Evolutionary conservation across 2,113 vertebrate species (phyloP), one percentile per base, ranked within the genome.

Genomic region (Lutjanus erythropterus): DNA sequence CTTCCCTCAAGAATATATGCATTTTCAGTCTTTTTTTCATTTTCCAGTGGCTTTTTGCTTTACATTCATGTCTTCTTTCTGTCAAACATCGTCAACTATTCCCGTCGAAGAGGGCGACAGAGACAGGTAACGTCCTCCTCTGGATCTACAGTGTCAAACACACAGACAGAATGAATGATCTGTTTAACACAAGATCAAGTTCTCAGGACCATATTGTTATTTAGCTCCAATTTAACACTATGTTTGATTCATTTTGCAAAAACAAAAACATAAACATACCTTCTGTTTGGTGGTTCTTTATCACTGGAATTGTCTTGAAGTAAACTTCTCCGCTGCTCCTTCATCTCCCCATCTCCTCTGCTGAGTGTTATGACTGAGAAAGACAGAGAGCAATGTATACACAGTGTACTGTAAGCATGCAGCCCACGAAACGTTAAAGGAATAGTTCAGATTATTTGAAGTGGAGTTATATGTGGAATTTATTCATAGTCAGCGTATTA

Each of bases 241-340:
- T 23, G n/a, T 52, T 46, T 1, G 35, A 27, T 33, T 71, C 0
- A 42, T 55, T 21, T 29, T 4, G 11, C 37, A 25, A 68, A 56
- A 18, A 58, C 16, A n/a, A 12, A n/a, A n/a, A n/a, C n/a, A n/a
- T n/a, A n/a, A n/a, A n/a, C 15, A 35, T 42, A 96, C 97, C 96
- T 96, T 93, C 94, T 96, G 0, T 90, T 93, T 39, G 96, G 95
- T 0, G 91, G 83, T 41, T 93, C 95, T 19, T 97, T 96, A 64
- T 95, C 96, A 46, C 94, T 96, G 88, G 95, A 96, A 87, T 95
- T 88, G 75, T 96, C 96, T 47, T 96, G 96, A n/a, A 98, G 95
- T 68, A 97, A 95, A 75, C 96, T 91, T 78, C 94, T 94, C 80
- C 93, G 94, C 47, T 97, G 96, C 74, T 96, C 94, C 59, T 97